Conservation (phyloP, 92 coral and sea anemone genomes). For the Galaxea fascicularis region DNA sequence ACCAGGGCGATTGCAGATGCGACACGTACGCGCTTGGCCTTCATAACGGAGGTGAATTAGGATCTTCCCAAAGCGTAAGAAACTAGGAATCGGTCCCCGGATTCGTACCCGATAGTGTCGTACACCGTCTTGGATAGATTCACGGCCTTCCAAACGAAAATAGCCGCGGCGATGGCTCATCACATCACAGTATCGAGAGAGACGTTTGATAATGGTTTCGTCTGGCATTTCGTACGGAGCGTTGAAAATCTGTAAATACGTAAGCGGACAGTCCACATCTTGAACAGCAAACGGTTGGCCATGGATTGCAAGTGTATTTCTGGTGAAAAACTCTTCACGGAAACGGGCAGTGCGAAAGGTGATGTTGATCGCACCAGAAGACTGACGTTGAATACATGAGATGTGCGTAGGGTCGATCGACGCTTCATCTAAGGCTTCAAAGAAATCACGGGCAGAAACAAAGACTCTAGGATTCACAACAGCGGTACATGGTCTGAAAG, state of each 20-base stretch:
- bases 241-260: slow-evolving; percentile 17
- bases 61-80: neutral
- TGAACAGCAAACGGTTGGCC: neutral
- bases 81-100: slow-evolving; percentile 6
- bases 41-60: neutral
- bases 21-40: no score
- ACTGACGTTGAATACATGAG: neutral
- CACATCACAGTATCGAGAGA: slow-evolving; percentile 2
- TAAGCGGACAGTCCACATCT: slow-evolving; percentile 24
- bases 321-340: neutral
- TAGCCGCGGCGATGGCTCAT: neutral
- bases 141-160: neutral
- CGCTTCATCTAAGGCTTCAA: neutral
- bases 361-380: neutral
- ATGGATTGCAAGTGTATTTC: neutral
- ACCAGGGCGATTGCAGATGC: no score
- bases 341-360: neutral
- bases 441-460: neutral
- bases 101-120: neutral
- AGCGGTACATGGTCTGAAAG: neutral
- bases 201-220: neutral
- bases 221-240: slow-evolving; percentile 27
- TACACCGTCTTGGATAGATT: neutral
- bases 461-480: neutral
- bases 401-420: neutral